Percentiles rank a stretch among this genome's conserved stretches.
These are phyloP conservation scores for Jaculus jaculus DNA, from an alignment of 2,113 vertebrate genomes.

Conservation along the genomic window DNA sequence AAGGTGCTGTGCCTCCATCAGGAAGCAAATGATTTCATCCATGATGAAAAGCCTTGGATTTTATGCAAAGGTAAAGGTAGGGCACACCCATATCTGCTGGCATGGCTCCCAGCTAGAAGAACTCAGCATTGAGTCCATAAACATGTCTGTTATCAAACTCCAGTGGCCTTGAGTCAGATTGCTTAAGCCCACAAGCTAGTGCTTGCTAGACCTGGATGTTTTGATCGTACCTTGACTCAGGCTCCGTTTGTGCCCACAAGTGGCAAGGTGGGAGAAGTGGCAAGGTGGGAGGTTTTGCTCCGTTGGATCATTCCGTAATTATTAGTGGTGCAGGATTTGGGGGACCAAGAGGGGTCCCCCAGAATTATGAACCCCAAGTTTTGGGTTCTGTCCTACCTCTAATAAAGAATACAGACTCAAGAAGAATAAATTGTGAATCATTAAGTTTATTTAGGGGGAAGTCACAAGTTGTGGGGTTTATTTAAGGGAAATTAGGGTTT, in stretches of 20 bases:
- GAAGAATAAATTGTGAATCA: too few species aligned
- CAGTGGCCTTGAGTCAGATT: background rate
- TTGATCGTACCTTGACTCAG: background rate
- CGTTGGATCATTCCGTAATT: background rate
- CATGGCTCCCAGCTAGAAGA: background rate
- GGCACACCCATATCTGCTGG: background rate
- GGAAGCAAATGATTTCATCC: conserved; percentile 29
- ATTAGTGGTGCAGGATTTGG: too few species aligned
- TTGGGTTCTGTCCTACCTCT: too few species aligned
- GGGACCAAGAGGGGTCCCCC: too few species aligned
- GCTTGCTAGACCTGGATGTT: background rate
- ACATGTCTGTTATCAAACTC: background rate
- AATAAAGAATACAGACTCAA: too few species aligned
- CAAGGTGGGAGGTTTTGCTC: background rate
- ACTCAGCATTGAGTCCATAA: conserved; percentile 9
- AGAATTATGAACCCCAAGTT: too few species aligned
- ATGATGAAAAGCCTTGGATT: conserved; percentile 33
- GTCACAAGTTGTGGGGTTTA: too few species aligned
- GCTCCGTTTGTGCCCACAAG: background rate
- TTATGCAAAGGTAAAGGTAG: conserved; percentile 31
- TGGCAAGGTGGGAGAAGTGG: background rate
- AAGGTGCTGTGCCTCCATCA: conserved; percentile 2
- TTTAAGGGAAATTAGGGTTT: too few species aligned
- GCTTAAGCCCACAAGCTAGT: background rate
- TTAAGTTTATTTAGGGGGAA: too few species aligned